Evolutionary conservation across 1,140 invertebrate species (phyloP).

Genomic region (Danaus plexippus): DNA sequence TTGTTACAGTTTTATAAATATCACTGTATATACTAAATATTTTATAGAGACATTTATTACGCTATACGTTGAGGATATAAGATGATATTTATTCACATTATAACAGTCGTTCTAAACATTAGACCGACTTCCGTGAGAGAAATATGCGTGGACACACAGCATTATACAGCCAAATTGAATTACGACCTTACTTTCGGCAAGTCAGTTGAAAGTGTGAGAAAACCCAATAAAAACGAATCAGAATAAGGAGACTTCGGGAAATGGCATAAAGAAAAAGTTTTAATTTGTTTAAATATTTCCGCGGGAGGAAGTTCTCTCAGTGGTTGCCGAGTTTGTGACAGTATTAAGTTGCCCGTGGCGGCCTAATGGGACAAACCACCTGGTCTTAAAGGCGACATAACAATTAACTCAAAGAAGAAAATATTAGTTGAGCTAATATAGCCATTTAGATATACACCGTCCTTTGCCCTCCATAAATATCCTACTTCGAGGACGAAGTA

Average conservation of each 20-base stretch:
- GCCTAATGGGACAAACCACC: conserved; percentile 61
- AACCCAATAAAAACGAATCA: conserved; percentile 62
- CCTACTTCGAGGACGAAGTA: conserved; percentile 49
- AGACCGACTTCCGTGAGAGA: conserved; percentile 9
- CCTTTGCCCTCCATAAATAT: conserved; percentile 62
- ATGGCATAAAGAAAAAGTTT: conserved; percentile 64
- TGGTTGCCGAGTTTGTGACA: conserved; percentile 49
- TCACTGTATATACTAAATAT: too few relatives aligned
- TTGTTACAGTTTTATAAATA: too few relatives aligned
- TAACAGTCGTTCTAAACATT: conserved; percentile 6
- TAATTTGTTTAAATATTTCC: conserved; percentile 71
- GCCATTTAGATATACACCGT: conserved; percentile 59
- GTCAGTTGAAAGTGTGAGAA: conserved; percentile 39
- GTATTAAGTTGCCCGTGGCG: conserved; percentile 49
- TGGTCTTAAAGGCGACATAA: conserved; percentile 66
- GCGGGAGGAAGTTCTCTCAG: conserved; percentile 40
- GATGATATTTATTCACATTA: neutral
- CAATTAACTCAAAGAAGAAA: conserved; percentile 67
- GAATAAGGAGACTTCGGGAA: conserved; percentile 53
- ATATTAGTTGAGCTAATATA: conserved; percentile 68
- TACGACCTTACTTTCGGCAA: conserved; percentile 33
- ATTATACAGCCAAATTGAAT: conserved; percentile 33
- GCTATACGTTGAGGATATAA: neutral
- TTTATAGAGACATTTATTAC: neutral
- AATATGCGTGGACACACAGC: conserved; percentile 25